Evolutionary conservation across 2,888 invertebrate species (phyloP), one percentile per base, ranked within the genome.

Genomic region (Hypercompe scribonia): DNA sequence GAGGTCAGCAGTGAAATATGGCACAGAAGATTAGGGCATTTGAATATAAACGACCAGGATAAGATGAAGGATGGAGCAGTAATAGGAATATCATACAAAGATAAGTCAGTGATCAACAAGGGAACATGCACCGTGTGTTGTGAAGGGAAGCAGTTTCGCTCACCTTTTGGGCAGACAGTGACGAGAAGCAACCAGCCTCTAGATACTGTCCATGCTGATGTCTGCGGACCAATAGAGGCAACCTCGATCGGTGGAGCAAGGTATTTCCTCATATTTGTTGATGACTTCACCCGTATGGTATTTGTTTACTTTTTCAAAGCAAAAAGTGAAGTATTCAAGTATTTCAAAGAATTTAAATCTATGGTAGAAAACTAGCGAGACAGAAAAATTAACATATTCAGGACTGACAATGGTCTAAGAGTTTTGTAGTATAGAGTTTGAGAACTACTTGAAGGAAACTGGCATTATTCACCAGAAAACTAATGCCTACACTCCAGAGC

Each of bases 381-480:
- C 4, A 31, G 24, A 11, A 69, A 63, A 24, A 69, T 69, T 10
- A 69, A 69, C 18, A 33, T 31, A 0, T 15, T 69, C 2, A 1
- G 68, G 0, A 31, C 63, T 24, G 69, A 69, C 21, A 69, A 69
- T 31, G 63, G 69, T 1, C 15, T n/a, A 3, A n/a, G 69, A 69
- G 18, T 69, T 42, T 10, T 39, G 42, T 33, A 70, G 18, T 34
- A 34, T 18, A 1, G 46, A 64, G 13, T 24, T 70, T n/a, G 31
- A 63, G 0, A 24, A 46, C 0, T 70, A 46, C 15, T 64, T 64
- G 10, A 24, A 10, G 15, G 18, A 3, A 0, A 13, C 31, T 11
- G 70, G 70, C 1, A 70, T 70, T 11, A 15, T 64, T 34, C 70
- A 70, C n/a, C 70, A 70, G 5, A 70, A 42, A 33, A 46, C 70